Conservation (phyloP, 2,888 invertebrate genomes). For the Rhingia campestris region DNA sequence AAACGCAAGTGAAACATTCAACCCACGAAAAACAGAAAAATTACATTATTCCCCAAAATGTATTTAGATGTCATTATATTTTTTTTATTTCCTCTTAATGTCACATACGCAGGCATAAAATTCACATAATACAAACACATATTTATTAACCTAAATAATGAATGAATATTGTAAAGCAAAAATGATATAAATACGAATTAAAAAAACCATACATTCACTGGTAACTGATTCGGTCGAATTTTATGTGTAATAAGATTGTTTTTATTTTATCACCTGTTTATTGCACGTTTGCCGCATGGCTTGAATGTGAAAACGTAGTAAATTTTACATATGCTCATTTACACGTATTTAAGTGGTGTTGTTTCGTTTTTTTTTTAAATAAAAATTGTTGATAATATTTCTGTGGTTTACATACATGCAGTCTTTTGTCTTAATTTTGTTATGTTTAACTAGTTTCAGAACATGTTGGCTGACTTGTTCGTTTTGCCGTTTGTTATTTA, state of each 20-base stretch:
- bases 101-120: too few species aligned
- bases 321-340: not conserved
- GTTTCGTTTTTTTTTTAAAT: not conserved
- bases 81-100: too few species aligned
- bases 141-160: constrained; percentile 2
- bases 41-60: too few species aligned
- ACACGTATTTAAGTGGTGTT: not conserved
- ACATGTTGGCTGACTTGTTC: too few species aligned
- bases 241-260: constrained; percentile 15
- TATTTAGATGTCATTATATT: too few species aligned
- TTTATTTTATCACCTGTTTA: constrained; percentile 17
- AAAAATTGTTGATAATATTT: not conserved
- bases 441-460: too few species aligned
- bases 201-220: constrained; percentile 13
- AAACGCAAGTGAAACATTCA: too few species aligned
- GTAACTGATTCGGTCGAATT: constrained; percentile 12
- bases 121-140: not conserved
- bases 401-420: not conserved
- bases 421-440: not conserved
- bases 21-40: too few species aligned
- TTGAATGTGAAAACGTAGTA: not conserved
- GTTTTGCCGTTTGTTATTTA: too few species aligned
- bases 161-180: constrained; percentile 13
- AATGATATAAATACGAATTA: constrained; percentile 14
- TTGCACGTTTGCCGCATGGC: constrained; percentile 4